These are phyloP conservation scores for Acanthosepion pharaonis DNA, from an alignment of 2,888 invertebrate species.

Conservation along the genomic window DNA sequence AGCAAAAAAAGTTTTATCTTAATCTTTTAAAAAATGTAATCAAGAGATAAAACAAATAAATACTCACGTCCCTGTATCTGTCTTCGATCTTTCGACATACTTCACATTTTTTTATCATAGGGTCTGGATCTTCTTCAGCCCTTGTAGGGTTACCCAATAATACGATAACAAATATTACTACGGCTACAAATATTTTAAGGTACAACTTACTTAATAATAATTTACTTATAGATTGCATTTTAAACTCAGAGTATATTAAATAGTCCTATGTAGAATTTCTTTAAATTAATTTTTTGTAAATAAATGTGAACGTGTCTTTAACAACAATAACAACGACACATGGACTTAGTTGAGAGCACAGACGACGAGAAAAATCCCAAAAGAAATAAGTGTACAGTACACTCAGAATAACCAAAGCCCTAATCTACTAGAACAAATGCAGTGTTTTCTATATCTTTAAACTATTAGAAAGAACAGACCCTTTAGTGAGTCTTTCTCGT, in stretches of 20 bases:
- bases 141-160: neutral
- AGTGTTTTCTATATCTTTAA: neutral
- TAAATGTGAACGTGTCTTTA: neutral
- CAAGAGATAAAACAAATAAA: neutral
- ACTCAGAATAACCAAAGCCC: neutral
- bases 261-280: neutral
- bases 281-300: neutral
- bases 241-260: neutral
- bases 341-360: no score
- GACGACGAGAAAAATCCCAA: neutral
- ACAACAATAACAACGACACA: neutral
- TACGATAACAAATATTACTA: neutral
- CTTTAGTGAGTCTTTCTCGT: neutral
- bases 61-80: slow-evolving; percentile 3
- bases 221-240: neutral
- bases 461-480: neutral
- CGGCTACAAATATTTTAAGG: neutral
- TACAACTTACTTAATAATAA: neutral
- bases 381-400: neutral
- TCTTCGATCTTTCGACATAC: slow-evolving; percentile 34
- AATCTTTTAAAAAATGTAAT: neutral
- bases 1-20: neutral
- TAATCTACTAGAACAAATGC: neutral
- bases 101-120: slow-evolving; percentile 37
- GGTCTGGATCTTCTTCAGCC: neutral